These are phyloP conservation scores for Ormyrus nitidulus DNA, from an alignment of 2,888 invertebrate genomes.

Conservation along the genomic window DNA sequence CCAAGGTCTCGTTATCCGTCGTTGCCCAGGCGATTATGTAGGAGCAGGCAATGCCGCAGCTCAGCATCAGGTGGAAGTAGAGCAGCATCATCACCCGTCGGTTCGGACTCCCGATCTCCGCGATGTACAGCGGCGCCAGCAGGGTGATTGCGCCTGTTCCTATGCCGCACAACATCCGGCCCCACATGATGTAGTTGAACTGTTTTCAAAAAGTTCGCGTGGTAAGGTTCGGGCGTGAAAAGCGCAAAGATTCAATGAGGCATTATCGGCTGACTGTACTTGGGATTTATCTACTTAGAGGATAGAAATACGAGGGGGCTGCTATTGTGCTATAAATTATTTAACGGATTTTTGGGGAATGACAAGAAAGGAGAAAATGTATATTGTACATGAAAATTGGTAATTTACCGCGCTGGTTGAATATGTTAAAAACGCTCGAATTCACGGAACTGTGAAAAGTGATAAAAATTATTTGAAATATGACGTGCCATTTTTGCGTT, in stretches of 20 bases:
- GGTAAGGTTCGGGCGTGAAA: too few relatives aligned
- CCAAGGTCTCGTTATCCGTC: conserved; percentile 54
- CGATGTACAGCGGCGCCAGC: conserved; percentile 67
- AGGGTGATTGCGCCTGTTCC: conserved; percentile 65
- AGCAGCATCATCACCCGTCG: conserved; percentile 63
- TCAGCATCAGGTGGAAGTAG: conserved; percentile 67
- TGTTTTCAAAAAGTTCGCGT: conserved; percentile 49
- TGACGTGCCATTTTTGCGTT: too few relatives aligned
- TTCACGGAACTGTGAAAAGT: too few relatives aligned
- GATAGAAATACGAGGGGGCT: too few relatives aligned
- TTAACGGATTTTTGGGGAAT: too few relatives aligned
- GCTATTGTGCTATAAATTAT: too few relatives aligned
- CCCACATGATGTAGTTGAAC: conserved; percentile 62
- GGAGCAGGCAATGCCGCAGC: conserved; percentile 68
- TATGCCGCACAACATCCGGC: conserved; percentile 66
- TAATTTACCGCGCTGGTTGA: not conserved
- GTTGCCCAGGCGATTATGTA: conserved; percentile 61
- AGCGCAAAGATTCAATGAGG: too few relatives aligned
- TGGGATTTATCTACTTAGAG: too few relatives aligned
- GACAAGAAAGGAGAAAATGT: too few relatives aligned
- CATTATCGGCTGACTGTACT: too few relatives aligned
- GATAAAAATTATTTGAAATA: too few relatives aligned
- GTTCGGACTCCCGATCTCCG: conserved; percentile 65
- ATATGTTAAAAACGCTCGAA: not conserved
- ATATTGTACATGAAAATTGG: too few relatives aligned